Conservation (phyloP, 2,888 invertebrate genomes). For the Diploptera punctata region DNA sequence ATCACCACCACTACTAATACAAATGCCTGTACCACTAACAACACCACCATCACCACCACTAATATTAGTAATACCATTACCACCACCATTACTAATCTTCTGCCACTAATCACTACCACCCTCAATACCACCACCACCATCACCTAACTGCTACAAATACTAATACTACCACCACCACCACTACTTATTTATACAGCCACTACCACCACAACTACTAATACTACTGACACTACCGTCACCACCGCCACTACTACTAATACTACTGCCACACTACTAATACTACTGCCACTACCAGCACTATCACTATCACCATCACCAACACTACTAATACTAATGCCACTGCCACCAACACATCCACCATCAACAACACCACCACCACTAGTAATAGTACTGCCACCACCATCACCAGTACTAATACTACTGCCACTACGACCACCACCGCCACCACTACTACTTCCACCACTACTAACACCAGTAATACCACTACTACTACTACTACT, state of each 20-base stretch:
- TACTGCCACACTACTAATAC: background rate
- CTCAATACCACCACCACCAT: no score
- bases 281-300: background rate
- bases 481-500: no score
- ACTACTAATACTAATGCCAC: background rate
- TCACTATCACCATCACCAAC: background rate
- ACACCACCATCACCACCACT: background rate
- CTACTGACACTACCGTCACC: background rate
- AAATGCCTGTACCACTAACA: background rate
- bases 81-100: background rate
- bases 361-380: background rate
- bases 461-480: no score
- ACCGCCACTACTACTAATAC: background rate
- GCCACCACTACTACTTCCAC: no score
- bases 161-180: background rate
- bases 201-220: no score
- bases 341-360: slow-evolving; percentile 1
- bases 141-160: background rate
- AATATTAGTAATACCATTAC: background rate
- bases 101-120: background rate
- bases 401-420: no score
- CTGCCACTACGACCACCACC: no score
- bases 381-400: no score
- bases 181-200: background rate
- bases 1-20: background rate